These are phyloP conservation scores for Galeruca laticollis DNA, from an alignment of 2,888 invertebrate genomes.

Conservation along the genomic window DNA sequence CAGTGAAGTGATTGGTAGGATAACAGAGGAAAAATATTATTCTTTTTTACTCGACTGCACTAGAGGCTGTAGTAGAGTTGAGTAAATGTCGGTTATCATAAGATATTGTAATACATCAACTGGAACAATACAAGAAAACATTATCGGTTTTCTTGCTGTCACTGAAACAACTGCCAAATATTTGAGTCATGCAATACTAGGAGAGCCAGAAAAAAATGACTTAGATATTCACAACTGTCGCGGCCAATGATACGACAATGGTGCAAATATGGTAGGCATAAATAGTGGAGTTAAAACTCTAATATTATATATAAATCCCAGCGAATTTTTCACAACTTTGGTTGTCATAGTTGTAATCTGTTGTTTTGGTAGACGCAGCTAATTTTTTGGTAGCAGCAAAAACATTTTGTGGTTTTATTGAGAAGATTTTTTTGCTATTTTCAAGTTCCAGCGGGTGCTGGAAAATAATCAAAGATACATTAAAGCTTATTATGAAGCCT, in stretches of 20 bases:
- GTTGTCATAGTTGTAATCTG: slow-evolving; percentile 39
- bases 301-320: slow-evolving; percentile 36
- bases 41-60: no score
- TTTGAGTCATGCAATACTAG: slow-evolving; percentile 21
- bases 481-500: slow-evolving; percentile 45
- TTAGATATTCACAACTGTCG: slow-evolving; percentile 39
- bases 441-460: slow-evolving; percentile 53
- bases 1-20: no score
- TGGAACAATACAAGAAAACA: slow-evolving; percentile 34
- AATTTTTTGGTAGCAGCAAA: slow-evolving; percentile 32
- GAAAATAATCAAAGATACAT: slow-evolving; percentile 40
- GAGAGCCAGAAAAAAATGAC: slow-evolving; percentile 17
- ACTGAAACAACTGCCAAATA: slow-evolving; percentile 27
- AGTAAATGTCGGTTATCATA: slow-evolving; percentile 21
- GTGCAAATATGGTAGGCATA: slow-evolving; percentile 47
- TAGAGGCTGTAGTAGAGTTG: slow-evolving; percentile 31
- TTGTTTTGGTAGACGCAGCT: slow-evolving; percentile 35
- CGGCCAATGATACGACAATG: slow-evolving; percentile 49
- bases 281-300: slow-evolving; percentile 44
- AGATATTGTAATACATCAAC: slow-evolving; percentile 26
- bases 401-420: slow-evolving; percentile 39
- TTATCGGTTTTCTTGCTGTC: slow-evolving; percentile 32
- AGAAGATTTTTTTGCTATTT: slow-evolving; percentile 45
- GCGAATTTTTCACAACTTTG: slow-evolving; percentile 25
- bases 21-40: slow-evolving; percentile 7